phyloP scores from a whole-genome alignment of 2,888 invertebrate species.

The Lingula anatina region DNA sequence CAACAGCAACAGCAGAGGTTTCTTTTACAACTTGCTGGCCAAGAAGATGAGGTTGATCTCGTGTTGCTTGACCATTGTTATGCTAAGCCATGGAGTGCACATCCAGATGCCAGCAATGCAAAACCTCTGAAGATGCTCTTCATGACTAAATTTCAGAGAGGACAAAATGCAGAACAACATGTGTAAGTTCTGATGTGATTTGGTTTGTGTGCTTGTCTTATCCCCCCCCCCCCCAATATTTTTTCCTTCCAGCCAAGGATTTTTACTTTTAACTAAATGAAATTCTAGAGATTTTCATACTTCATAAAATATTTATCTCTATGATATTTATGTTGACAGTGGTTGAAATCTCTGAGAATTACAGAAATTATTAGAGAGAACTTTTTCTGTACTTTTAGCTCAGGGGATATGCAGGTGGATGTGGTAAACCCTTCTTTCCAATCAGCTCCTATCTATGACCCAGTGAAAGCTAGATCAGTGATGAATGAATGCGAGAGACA shows the following conservation, averaged over 20 bases:
- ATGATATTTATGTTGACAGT: background rate
- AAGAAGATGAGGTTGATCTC: constrained; percentile 23
- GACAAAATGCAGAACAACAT: constrained; percentile 3
- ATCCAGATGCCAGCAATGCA: constrained; percentile 62
- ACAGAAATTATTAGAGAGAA: background rate
- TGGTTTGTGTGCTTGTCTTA: background rate
- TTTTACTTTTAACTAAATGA: no score
- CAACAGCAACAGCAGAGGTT: no score
- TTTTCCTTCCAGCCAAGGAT: no score
- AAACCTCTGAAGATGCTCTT: constrained; percentile 56
- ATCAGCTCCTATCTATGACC: constrained; percentile 17
- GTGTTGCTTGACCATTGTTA: constrained; percentile 69
- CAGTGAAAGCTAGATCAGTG: constrained; percentile 58
- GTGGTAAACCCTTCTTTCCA: constrained; percentile 1
- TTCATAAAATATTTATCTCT: background rate
- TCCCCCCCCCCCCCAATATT: background rate
- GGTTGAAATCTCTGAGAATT: background rate
- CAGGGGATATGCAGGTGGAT: constrained; percentile 4
- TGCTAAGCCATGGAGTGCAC: constrained; percentile 66
- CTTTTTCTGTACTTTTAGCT: background rate
- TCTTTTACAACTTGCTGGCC: background rate
- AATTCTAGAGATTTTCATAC: background rate
- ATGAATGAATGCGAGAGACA: constrained; percentile 70
- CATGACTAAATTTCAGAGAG: constrained; percentile 44
- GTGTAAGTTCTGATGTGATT: background rate